Conservation (phyloP, 1,140 invertebrate genomes). For the Caenorhabditis briggsae region DNA sequence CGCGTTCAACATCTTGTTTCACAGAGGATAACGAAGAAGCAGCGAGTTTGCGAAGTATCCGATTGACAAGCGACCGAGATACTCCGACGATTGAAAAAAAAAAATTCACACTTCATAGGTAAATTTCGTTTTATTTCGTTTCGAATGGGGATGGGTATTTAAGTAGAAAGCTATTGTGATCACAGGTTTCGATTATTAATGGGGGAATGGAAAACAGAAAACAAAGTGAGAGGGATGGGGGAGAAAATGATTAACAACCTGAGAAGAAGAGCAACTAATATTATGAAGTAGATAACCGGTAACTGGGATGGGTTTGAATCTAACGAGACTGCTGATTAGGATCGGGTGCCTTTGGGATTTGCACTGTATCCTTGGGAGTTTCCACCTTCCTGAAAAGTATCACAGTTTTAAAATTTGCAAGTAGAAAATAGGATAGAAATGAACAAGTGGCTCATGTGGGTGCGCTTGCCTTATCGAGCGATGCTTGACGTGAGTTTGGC, state of each 20-base stretch:
- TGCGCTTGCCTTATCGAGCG: slow-evolving; percentile 49
- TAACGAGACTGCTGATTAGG: background rate
- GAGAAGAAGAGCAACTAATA: slow-evolving; percentile 33
- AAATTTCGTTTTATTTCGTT: slow-evolving; percentile 20
- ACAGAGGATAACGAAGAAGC: slow-evolving; percentile 27
- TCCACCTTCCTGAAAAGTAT: slow-evolving; percentile 23
- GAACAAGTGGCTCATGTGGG: background rate
- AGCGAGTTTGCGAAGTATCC: slow-evolving; percentile 40
- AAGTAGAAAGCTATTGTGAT: background rate
- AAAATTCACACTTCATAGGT: slow-evolving; percentile 41
- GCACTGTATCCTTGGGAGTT: slow-evolving; percentile 39
- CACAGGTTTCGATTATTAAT: background rate
- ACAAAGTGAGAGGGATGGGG: background rate
- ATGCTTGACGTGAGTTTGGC: slow-evolving; percentile 43
- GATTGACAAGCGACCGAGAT: slow-evolving; percentile 28
- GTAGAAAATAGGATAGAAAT: background rate
- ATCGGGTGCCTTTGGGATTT: background rate
- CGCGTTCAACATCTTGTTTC: slow-evolving; percentile 24
- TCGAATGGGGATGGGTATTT: background rate
- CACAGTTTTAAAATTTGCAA: background rate
- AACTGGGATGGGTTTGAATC: background rate
- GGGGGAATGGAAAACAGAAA: background rate
- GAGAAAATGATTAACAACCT: slow-evolving; percentile 32
- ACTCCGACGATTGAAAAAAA: slow-evolving; percentile 25
- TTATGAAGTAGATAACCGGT: slow-evolving; percentile 17